A percentile compares a stretch with the other conserved stretches of the same genome.
Conservation (phyloP, 1,140 invertebrate species). For the Zaprionus camerounensis region DNA sequence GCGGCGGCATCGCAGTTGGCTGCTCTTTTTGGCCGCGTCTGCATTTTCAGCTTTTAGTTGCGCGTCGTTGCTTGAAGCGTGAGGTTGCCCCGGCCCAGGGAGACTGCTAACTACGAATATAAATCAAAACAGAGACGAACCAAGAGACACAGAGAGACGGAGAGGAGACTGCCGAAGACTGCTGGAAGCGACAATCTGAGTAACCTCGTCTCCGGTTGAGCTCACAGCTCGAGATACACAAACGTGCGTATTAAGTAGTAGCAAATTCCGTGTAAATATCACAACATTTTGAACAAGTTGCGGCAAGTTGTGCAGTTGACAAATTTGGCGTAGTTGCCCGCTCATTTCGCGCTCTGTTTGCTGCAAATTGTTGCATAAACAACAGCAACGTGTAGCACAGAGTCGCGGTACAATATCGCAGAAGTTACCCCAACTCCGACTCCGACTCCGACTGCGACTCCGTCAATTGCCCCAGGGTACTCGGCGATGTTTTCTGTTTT, state of each 20-base stretch:
- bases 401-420: constrained; percentile 3
- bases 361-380: constrained; percentile 76
- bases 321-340: constrained; percentile 68
- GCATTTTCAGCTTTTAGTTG: constrained; percentile 67
- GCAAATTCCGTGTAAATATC: constrained; percentile 49
- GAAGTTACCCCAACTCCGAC: neutral
- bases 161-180: neutral
- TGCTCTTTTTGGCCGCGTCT: constrained; percentile 70
- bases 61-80: constrained; percentile 74
- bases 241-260: constrained; percentile 66
- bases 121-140: constrained; percentile 21
- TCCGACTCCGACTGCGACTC: no score
- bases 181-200: neutral
- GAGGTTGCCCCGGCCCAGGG: constrained; percentile 47
- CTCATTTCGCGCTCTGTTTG: constrained; percentile 79
- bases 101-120: constrained; percentile 22
- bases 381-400: constrained; percentile 33
- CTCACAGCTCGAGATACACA: constrained; percentile 34
- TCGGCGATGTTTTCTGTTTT: constrained; percentile 16
- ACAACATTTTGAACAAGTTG: constrained; percentile 59
- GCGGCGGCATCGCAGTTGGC: constrained; percentile 23
- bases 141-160: neutral
- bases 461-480: constrained; percentile 32
- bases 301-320: constrained; percentile 60
- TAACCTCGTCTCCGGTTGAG: constrained; percentile 33